Evolutionary conservation across 1,140 invertebrate species (phyloP), one percentile per base, ranked within the genome.

Genomic region (Nasonia vitripennis): DNA sequence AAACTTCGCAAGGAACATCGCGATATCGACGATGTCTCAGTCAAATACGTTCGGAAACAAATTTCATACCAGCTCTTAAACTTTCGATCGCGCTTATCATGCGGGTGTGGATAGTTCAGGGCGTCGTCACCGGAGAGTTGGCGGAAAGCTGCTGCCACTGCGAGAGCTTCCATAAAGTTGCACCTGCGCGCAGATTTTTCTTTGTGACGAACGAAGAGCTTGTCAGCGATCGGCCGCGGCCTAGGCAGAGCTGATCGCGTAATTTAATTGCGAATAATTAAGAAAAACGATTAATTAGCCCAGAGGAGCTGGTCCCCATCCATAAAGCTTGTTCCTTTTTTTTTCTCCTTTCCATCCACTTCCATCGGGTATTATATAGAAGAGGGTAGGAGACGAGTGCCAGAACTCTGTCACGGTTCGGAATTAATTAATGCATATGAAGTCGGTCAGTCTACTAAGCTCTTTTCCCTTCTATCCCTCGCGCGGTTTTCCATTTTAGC

Each of bases 351-450:
- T 37, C 41, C 41, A 27, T 45, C 41, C 11, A 27, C 41, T 10
- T 20, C 17, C 34, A 74, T 41, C 73, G 37, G 17, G 55, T 74
- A 83, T 83, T 74, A 55, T 73, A 74, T 2, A 70, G 55, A 78
- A 41, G 12, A 41, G 48, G 27, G 68, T 20, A 27, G 23, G 67
- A 68, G 78, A 41, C n/a, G 31, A 68, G 41, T 71, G 23, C 23
- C 34, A 73, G 78, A 55, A 85, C 45, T 68, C n/a, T 84, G 55
- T 68, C 73, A 83, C 27, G 62, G 62, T 68, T 84, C 51, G 62
- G 84, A 87, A 85, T 88, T 86, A 88, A 86, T 86, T 88, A 81
- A 85, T 73, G 80, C 85, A 45, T 0, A 27, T 20, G 79, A 81
- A 81, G 6, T 70, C 79, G 67, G 78, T 81, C 67, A 81, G 62